phyloP scores from a whole-genome alignment of 2,113 vertebrate species.

The Tetraodon nigroviridis region DNA sequence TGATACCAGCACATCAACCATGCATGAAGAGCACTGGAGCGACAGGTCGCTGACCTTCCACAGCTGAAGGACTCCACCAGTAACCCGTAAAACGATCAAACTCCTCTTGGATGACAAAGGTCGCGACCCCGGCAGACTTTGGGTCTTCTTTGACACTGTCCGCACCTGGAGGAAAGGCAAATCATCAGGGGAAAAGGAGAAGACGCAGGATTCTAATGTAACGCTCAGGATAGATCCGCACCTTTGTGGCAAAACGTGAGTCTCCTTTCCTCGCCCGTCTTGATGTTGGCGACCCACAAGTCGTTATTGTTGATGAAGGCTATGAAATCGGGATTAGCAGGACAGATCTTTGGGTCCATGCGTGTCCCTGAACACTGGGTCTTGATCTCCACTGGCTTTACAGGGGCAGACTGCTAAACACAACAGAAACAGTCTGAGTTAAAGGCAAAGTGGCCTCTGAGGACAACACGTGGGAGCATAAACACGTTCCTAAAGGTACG shows the following conservation, averaged over 20 bases:
- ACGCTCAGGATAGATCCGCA: conserved; percentile 27
- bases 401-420: conserved; percentile 83
- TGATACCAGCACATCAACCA: no score
- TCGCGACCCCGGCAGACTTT: conserved; percentile 92
- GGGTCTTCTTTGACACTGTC: conserved; percentile 90
- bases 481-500: not conserved
- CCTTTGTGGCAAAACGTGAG: conserved; percentile 93
- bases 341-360: conserved; percentile 97
- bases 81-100: conserved; percentile 97
- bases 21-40: no score
- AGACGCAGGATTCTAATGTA: not conserved
- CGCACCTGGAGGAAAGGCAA: conserved; percentile 72
- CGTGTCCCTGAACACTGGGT: conserved; percentile 90
- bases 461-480: no score
- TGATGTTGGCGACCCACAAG: conserved; percentile 89
- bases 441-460: not conserved
- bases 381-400: conserved; percentile 94
- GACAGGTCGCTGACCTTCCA: conserved; percentile 77
- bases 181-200: not conserved
- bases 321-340: conserved; percentile 86
- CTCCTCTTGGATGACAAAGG: conserved; percentile 97
- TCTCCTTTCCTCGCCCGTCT: conserved; percentile 84
- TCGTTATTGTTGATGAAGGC: conserved; percentile 95
- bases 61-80: conserved; percentile 90
- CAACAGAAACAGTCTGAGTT: conserved; percentile 39